phyloP scores from a whole-genome alignment of 2,797 vertebrate species.

The Hypotaenidia philippensis region DNA sequence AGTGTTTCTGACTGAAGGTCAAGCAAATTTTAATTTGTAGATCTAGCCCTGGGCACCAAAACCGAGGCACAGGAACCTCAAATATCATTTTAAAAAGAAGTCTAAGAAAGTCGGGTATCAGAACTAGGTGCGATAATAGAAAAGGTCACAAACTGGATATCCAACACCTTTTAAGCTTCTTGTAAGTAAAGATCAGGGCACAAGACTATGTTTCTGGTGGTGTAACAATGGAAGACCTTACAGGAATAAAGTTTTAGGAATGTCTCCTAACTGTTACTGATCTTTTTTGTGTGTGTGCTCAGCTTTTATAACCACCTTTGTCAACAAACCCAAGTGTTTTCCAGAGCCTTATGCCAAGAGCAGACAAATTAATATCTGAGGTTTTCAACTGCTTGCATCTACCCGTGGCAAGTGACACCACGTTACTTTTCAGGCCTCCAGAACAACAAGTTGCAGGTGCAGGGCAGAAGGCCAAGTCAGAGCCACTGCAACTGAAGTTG shows the following conservation, averaged over 20 bases:
- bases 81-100: background rate
- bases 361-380: background rate
- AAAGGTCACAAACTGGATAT: background rate
- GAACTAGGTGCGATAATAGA: background rate
- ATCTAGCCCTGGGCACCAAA: background rate
- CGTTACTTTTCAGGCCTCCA: background rate
- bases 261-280: background rate
- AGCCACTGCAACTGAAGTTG: background rate
- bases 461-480: background rate
- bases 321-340: background rate
- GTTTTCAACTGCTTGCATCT: background rate
- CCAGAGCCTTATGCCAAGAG: background rate
- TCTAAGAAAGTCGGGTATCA: background rate
- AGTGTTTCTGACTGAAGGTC: rapidly evolving
- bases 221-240: background rate
- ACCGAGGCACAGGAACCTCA: background rate
- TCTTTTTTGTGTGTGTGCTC: background rate
- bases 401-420: rapidly evolving
- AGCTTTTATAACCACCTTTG: background rate
- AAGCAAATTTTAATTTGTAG: background rate
- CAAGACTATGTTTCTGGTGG: background rate
- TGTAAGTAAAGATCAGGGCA: background rate
- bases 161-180: background rate
- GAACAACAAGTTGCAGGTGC: background rate
- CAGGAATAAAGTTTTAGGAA: background rate